Evolutionary conservation across 1,140 invertebrate species (phyloP), one percentile per base, ranked within the genome.

Genomic region (Rhagoletis zephyria): DNA sequence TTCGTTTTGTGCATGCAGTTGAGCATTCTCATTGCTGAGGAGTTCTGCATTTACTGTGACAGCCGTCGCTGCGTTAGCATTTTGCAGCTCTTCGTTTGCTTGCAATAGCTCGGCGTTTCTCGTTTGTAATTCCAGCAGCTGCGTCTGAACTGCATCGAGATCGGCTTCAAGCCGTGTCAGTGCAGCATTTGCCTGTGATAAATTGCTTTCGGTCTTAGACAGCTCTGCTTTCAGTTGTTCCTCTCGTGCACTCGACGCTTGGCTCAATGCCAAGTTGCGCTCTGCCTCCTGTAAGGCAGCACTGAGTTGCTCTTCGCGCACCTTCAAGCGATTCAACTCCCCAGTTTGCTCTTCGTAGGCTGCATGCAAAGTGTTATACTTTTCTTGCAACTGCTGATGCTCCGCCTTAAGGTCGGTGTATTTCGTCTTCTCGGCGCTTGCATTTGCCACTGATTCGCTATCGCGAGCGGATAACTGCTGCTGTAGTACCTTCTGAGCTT

Each of bases 401-500:
- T 77, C 67, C 30, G 70, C 60, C 51, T 88, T 87, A 7, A 89
- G 19, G 48, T 89, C 88, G 40, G 89, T 89, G 56, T 90, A 88
- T 61, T 89, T 88, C 12, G 85, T 86, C 51, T 89, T 90, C 56
- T 87, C 87, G 4, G 48, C 42, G 63, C n/a, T 85, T n/a, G 81
- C 81, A 16, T n/a, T 63, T n/a, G n/a, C 30, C 4, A 7, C 30
- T 2, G 64, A 19, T 14, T 40, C 40, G 4, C n/a, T 87, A 16
- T 88, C 87, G 19, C 87, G 87, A 4, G 12, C n/a, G 7, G 56
- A 9, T 51, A 93, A 61, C 88, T 93, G 90, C 88, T 93, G 87
- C 67, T 90, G 90, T 63, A 94, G 89, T 14, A 45, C 1, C 9
- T 51, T 87, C n/a, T 86, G 65, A 4, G 56, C 61, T 16, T 88